Conservation (phyloP, 2,113 vertebrate species). For the Anguilla rostrata region DNA sequence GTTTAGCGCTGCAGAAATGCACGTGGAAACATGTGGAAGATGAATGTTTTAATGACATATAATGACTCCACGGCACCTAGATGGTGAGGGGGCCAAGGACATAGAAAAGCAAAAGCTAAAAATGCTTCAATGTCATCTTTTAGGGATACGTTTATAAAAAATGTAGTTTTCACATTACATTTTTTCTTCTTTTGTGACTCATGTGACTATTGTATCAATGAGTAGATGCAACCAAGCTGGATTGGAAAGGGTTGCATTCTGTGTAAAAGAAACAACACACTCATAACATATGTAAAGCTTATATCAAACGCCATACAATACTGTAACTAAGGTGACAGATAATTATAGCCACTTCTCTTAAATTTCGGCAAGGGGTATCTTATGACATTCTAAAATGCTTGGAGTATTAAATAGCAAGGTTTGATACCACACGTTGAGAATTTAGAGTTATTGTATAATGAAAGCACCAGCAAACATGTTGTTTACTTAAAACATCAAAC, state of each 20-base stretch:
- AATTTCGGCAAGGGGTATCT: too few relatives aligned
- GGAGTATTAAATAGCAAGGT: too few relatives aligned
- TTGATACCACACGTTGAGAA: too few relatives aligned
- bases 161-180: too few relatives aligned
- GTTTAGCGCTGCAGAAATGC: conserved; percentile 37
- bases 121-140: not conserved
- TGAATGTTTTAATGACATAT: not conserved
- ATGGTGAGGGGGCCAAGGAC: conserved; percentile 25
- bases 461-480: too few relatives aligned
- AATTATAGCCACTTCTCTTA: too few relatives aligned
- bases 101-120: conserved; percentile 12
- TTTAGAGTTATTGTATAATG: too few relatives aligned
- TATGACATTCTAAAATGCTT: too few relatives aligned
- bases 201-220: not conserved
- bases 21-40: conserved; percentile 8
- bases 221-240: not conserved
- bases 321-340: too few relatives aligned
- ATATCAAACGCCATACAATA: too few relatives aligned
- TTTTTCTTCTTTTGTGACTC: not conserved
- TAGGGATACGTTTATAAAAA: too few relatives aligned
- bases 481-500: too few relatives aligned
- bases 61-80: conserved; percentile 14
- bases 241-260: not conserved
- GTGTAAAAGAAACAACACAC: not conserved
- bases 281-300: not conserved